These are phyloP conservation scores for Cassiopea andromeda DNA, from an alignment of 30 jellyfish, hydroid and myxozoan genomes.

Conservation along the genomic window DNA sequence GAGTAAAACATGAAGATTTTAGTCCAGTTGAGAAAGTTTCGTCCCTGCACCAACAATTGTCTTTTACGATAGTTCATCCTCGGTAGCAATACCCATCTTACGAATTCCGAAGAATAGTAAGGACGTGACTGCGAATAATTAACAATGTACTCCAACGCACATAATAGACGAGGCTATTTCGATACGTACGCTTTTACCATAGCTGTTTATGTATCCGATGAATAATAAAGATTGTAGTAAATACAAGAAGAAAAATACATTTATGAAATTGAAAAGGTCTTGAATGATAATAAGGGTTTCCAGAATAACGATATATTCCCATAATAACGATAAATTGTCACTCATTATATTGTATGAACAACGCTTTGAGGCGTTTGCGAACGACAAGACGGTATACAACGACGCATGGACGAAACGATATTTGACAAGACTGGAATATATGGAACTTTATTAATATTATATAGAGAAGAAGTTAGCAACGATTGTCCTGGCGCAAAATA, in stretches of 20 bases:
- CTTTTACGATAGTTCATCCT: no score
- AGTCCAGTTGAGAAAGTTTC: no score
- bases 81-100: no score
- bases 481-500: slow-evolving; percentile 10
- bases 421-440: not conserved
- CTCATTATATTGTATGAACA: not conserved
- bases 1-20: no score
- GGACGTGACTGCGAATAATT: not conserved
- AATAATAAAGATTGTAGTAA: not conserved
- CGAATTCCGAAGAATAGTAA: no score
- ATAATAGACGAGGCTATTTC: not conserved
- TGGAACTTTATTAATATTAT: not conserved
- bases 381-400: not conserved
- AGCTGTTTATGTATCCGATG: not conserved
- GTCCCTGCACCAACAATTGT: no score
- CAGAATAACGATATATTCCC: no score
- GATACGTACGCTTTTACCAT: not conserved
- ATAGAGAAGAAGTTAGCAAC: not conserved
- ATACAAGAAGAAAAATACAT: no score
- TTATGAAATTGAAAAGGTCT: not conserved
- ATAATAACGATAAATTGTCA: not conserved
- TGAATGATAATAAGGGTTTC: no score
- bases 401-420: not conserved
- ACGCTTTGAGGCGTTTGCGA: not conserved
- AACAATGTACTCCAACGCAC: not conserved